These are phyloP conservation scores for Tribolium castaneum DNA, from an alignment of 1,140 invertebrate genomes.

Conservation along the genomic window DNA sequence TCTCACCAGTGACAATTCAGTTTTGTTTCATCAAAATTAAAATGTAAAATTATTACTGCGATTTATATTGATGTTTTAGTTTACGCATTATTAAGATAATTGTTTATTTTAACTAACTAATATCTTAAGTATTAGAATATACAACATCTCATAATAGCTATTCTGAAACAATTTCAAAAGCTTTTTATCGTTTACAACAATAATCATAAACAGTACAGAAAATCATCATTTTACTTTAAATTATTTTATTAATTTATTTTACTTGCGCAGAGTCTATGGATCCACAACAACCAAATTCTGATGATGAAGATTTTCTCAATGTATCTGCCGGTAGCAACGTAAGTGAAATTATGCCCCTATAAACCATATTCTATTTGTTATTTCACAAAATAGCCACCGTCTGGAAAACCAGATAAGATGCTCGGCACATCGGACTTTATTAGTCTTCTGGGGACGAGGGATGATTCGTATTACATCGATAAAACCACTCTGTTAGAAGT, in stretches of 20 bases:
- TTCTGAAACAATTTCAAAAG: too few species aligned
- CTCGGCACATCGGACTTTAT: slow-evolving; percentile 1
- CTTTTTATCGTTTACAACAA: too few species aligned
- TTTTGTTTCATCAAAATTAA: too few species aligned
- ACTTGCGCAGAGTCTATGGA: neutral
- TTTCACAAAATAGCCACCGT: slow-evolving; percentile 10
- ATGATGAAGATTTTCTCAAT: neutral
- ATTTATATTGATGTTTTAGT: too few species aligned
- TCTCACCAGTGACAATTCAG: neutral
- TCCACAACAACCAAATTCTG: neutral
- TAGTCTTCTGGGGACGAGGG: neutral
- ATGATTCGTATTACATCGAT: slow-evolving; percentile 13
- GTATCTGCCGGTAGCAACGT: neutral
- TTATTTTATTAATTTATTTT: slow-evolving; percentile 21
- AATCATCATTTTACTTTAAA: too few species aligned
- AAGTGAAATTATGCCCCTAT: neutral
- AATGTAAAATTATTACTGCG: too few species aligned
- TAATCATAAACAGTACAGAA: too few species aligned
- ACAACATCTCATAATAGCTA: too few species aligned
- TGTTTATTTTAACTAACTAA: too few species aligned
- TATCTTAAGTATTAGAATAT: too few species aligned
- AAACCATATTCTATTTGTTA: neutral
- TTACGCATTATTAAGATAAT: too few species aligned
- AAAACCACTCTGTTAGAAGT: neutral
- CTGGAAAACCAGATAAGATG: slow-evolving; percentile 19